These are phyloP conservation scores for Dendrolimus pini DNA, from an alignment of 2,888 invertebrate genomes.

Conservation along the genomic window DNA sequence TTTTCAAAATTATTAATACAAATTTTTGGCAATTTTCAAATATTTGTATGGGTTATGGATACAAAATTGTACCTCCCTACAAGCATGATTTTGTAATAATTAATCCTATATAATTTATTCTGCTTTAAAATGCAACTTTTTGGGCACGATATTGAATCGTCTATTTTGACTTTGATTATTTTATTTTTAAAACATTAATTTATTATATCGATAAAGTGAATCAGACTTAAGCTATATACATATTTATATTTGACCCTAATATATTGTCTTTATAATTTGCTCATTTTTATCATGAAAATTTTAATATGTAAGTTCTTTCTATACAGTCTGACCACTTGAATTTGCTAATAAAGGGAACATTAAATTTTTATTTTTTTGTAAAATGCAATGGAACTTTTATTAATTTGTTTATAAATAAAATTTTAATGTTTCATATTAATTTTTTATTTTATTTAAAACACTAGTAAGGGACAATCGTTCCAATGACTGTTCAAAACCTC, in stretches of 20 bases:
- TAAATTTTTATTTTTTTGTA: background rate
- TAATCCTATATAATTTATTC: conserved; percentile 1
- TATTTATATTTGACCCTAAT: background rate
- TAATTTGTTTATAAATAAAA: background rate
- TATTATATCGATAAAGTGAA: background rate
- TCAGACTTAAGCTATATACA: background rate
- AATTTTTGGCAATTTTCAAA: conserved; percentile 10
- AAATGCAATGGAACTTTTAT: background rate
- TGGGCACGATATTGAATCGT: background rate
- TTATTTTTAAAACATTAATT: background rate
- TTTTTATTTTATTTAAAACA: conserved; percentile 11
- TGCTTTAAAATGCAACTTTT: background rate
- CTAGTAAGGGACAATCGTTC: conserved; percentile 13
- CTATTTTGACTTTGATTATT: background rate
- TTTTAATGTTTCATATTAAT: conserved; percentile 8
- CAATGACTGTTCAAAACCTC: conserved; percentile 6
- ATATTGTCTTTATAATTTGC: background rate
- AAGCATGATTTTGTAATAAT: background rate
- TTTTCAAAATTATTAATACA: conserved; percentile 35
- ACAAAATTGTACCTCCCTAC: conserved; percentile 9
- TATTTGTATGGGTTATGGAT: conserved; percentile 17
- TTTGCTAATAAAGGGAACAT: background rate
- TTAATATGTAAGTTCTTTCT: background rate
- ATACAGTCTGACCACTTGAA: background rate
- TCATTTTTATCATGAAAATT: background rate